These are phyloP conservation scores for Lepidotrigona ventralis DNA, from an alignment of 1,140 invertebrate genomes.

Conservation along the genomic window DNA sequence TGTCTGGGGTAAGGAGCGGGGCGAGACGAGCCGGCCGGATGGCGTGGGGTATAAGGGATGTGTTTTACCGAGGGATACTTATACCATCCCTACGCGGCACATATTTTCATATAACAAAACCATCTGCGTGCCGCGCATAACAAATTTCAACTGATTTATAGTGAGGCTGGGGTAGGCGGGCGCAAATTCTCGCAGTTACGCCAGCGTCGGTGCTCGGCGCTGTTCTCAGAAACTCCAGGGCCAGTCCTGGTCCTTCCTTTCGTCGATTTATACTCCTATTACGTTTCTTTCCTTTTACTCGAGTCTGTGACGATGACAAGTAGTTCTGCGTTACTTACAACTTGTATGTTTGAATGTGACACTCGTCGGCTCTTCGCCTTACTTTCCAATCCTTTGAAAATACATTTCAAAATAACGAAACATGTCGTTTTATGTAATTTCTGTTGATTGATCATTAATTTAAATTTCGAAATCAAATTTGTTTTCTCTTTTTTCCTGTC, in stretches of 20 bases:
- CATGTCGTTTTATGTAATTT: too few relatives aligned
- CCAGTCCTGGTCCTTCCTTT: slow-evolving; percentile 9
- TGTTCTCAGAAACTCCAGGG: slow-evolving; percentile 22
- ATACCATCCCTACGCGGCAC: slow-evolving; percentile 79
- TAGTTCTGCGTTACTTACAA: not conserved
- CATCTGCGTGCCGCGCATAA: slow-evolving; percentile 81
- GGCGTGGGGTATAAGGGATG: slow-evolving; percentile 77
- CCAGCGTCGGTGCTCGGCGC: slow-evolving; percentile 27
- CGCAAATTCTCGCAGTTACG: slow-evolving; percentile 67
- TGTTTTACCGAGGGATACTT: slow-evolving; percentile 79
- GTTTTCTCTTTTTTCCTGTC: too few relatives aligned
- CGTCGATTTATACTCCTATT: slow-evolving; percentile 25
- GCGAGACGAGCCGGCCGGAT: slow-evolving; percentile 51
- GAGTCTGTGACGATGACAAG: slow-evolving; percentile 8
- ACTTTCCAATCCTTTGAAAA: too few relatives aligned
- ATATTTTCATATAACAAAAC: slow-evolving; percentile 82
- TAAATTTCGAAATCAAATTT: too few relatives aligned
- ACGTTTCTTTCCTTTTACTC: not conserved
- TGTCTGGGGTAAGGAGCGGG: slow-evolving; percentile 69
- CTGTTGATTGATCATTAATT: too few relatives aligned
- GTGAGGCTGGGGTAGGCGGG: slow-evolving; percentile 65
- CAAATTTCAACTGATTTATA: slow-evolving; percentile 81
- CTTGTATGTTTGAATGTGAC: too few relatives aligned
- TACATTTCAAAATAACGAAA: too few relatives aligned
- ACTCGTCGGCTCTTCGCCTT: too few relatives aligned